Evolutionary conservation across 1,140 invertebrate genomes (phyloP), one percentile per base, ranked within the genome.

Genomic region (Eulimnadia texana): DNA sequence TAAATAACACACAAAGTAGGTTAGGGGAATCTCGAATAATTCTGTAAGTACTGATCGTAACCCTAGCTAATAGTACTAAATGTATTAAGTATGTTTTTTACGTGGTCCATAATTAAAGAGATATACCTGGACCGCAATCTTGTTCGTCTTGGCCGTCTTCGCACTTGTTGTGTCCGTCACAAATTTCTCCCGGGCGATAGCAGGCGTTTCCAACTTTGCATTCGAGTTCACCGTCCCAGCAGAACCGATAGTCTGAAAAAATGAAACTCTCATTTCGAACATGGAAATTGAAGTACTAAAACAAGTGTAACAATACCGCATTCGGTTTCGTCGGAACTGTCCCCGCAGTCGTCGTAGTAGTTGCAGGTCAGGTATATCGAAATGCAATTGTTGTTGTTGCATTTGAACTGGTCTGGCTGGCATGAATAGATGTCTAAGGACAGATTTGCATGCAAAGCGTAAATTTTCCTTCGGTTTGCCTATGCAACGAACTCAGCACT

Each of bases 171-270:
- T 55, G 56, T 1, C 72, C 72, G 63, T 78, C 76, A 65, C 76
- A 78, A 1, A 74, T 61, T 58, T 70, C 73, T 27, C 71, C 72
- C 3, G 68, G 66, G 13, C 70, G 58, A 3, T 77, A 71, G 64
- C 77, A 78, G 73, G n/a, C n/a, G n/a, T 76, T 70, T 0, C 72
- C 73, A 65, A 74, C 77, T 11, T 66, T 52, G 64, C 77, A 78
- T 20, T 51, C 56, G 62, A 73, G 77, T 60, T 77, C 70, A 9
- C 62, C 49, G 23, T 71, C 68, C 73, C 73, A 76, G 61, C 75
- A 76, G 6, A 66, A 60, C 20, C 74, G 67, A 60, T 72, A 69
- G 29, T 64, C 72, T 73, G 60, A 22, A 65, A 63, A n/a, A 54
- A 65, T 13, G 20, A 27, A 50, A 62, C 19, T 62, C 24, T 25